Evolutionary conservation across 2,797 vertebrate genomes (phyloP).

Genomic region (Leuciscus waleckii): DNA sequence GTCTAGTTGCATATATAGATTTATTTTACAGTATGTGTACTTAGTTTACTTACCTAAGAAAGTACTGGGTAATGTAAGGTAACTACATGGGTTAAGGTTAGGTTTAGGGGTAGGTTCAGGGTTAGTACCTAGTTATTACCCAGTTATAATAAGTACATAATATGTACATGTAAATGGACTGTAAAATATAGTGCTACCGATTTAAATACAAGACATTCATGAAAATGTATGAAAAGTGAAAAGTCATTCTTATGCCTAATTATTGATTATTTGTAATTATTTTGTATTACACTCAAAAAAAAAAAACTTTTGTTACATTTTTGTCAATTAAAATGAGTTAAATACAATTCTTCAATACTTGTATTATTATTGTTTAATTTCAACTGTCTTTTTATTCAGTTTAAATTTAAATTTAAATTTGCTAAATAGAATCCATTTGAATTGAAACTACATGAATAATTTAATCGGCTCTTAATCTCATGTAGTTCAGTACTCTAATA

Average conservation of each 20-base stretch:
- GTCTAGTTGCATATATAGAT: constrained; percentile 15
- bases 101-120: no score
- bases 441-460: neutral
- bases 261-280: neutral
- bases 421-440: neutral
- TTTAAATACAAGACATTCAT: neutral
- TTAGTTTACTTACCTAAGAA: no score
- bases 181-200: no score
- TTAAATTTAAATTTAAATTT: neutral
- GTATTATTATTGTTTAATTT: neutral
- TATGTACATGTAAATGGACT: no score
- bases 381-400: neutral
- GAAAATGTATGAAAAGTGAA: neutral
- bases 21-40: no score
- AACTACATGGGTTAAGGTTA: no score
- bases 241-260: neutral
- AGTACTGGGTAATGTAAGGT: no score
- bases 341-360: neutral
- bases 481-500: neutral
- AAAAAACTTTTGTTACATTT: neutral
- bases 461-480: neutral
- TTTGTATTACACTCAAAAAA: neutral
- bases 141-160: no score
- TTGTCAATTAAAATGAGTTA: neutral
- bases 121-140: no score